Conservation (phyloP, 2,113 vertebrate species). For the Chlorodrepanis virens region DNA sequence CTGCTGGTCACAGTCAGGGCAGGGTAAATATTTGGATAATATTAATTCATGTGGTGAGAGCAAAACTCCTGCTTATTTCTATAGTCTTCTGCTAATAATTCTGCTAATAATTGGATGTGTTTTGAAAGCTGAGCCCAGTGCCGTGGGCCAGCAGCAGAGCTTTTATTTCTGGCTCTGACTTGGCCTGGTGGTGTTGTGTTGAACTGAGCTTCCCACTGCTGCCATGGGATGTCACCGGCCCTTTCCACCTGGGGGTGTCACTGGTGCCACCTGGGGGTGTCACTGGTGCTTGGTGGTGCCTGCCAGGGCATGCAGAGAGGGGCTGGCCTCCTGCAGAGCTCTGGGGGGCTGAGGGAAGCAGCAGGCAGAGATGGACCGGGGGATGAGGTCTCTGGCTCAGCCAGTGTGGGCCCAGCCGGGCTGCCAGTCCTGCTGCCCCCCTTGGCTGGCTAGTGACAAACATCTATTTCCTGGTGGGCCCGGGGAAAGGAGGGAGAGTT, state of each 20-base stretch:
- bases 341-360: background rate
- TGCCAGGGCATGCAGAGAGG: background rate
- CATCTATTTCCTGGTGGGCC: background rate
- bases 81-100: background rate
- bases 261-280: background rate
- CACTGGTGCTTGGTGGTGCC: background rate
- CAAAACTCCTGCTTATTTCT: background rate
- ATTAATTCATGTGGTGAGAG: background rate
- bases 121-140: background rate
- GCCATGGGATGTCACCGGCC: rapidly evolving
- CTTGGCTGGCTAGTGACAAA: background rate
- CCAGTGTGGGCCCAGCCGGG: background rate
- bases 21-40: background rate
- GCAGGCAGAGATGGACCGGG: background rate
- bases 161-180: background rate
- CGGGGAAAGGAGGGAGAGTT: background rate
- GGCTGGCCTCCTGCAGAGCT: background rate
- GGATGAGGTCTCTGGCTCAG: background rate
- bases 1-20: background rate
- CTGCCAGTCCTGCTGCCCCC: background rate
- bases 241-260: background rate
- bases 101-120: background rate
- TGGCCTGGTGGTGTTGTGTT: rapidly evolving
- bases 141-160: background rate
- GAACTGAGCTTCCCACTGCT: background rate